phyloP scores from a whole-genome alignment of 2,888 invertebrate genomes.

The Spodoptera picta region DNA sequence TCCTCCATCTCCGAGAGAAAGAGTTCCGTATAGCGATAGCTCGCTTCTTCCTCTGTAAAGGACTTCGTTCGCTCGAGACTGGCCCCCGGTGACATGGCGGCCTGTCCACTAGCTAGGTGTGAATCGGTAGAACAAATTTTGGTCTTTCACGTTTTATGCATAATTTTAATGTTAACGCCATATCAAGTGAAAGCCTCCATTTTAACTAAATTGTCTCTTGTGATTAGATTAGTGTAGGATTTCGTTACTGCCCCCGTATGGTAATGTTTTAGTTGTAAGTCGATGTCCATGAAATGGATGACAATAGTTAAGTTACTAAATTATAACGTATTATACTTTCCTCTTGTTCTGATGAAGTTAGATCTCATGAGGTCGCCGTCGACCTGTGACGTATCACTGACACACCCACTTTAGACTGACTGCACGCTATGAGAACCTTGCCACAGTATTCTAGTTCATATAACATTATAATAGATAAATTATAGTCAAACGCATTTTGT shows the following conservation, averaged over 20 bases:
- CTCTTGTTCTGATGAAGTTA: conserved; percentile 57
- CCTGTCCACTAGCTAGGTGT: conserved; percentile 17
- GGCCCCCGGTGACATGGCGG: conserved; percentile 18
- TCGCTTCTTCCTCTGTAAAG: conserved; percentile 43
- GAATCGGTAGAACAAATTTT: conserved; percentile 45
- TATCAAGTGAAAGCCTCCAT: conserved; percentile 62
- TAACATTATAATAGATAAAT: conserved; percentile 42
- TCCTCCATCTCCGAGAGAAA: conserved; percentile 84
- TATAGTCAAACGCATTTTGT: conserved; percentile 41
- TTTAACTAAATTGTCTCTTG: conserved; percentile 57
- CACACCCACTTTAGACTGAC: conserved; percentile 50
- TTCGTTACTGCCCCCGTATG: conserved; percentile 62
- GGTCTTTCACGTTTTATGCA: conserved; percentile 39
- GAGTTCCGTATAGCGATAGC: conserved; percentile 80
- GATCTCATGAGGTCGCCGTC: conserved; percentile 60
- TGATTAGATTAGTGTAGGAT: conserved; percentile 58
- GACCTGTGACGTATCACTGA: conserved; percentile 57
- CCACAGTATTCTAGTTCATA: conserved; percentile 63
- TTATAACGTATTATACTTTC: conserved; percentile 64
- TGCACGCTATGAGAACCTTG: conserved; percentile 59
- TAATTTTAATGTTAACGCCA: conserved; percentile 59
- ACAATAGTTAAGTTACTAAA: conserved; percentile 72
- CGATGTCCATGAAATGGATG: conserved; percentile 79
- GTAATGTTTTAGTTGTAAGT: conserved; percentile 66
- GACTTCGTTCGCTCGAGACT: conserved; percentile 49